Base-by-base conservation (phyloP, 1,140 invertebrate genomes). In the Tetramorium simillimum region DNA sequence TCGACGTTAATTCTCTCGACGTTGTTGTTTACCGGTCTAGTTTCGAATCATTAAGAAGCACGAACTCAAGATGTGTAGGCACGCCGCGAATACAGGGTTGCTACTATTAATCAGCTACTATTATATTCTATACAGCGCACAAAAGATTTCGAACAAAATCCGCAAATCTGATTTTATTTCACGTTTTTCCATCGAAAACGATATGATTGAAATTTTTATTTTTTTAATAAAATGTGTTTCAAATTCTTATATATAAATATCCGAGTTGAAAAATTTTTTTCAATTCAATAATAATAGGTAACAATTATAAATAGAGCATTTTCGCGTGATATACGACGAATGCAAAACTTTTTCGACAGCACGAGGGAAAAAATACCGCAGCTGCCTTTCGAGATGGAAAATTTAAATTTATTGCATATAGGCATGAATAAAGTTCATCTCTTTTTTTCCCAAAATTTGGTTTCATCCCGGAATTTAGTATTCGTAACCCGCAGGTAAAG, bases 11-110 rank as follows among this genome's bases (percentile, higher is more conserved):
- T 73, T 60, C 69, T 43, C 53, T 60, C 18, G 33, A 40, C 53
- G 69, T 60, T 84, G 69, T 60, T 84, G 80, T 84, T 84, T 84
- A 75, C 40, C 56, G n/a, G n/a, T 3, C 33, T 43, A 62, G 53
- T 84, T 75, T 37, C 53, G 21, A 82, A 69, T 28, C 43, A 82
- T 82, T 70, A 65, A 51, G 33, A 37, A 56, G 49, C 63, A 58
- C 65, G 33, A 81, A 16, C 67, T 18, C 51, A 18, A 37, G 16
- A 46, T 33, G 56, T 37, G 33, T 7, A 18, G 28, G 63, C 63
- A 18, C n/a, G 46, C 51, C 40, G 18, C 16, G 58, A 37, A 9
- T 2, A 2, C 9, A 28, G 10, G n/a, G 1, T 21, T 58, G 10
- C 16, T 18, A n/a, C 1, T 28, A 37, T 37, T 16, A 33, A 2